Base-by-base conservation (phyloP, 2,113 vertebrate species). In the Struthio camelus region DNA sequence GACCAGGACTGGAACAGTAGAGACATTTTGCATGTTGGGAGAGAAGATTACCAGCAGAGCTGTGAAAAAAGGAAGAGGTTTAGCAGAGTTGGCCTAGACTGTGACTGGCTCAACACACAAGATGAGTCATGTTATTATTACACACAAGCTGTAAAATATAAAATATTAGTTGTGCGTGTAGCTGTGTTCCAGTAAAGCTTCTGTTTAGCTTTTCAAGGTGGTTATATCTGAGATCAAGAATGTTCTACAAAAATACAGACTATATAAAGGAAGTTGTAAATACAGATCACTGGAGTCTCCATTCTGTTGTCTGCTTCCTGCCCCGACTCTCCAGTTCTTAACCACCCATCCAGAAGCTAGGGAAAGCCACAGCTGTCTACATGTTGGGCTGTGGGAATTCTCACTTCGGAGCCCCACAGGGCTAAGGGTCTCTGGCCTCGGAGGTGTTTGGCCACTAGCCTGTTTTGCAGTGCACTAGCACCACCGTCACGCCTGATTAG, bases 1-100 rank as follows among this genome's bases (percentile, higher is more conserved):
- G 51, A 10, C 50, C 2, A 0, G 0, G 2, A 44, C 28, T 61
- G 25, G 27, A 62, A 44, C 1, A 0, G 19, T 1, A 65, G 16
- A 62, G 62, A 83, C 9, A 61, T 85, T 80, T 61, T 65, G 20
- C 7, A 7, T 42, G 46, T 48, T 4, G 42, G 34, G 34, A 7
- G 44, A 72, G 46, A 91, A 79, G n/a, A 50, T 6, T 18, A 11
- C 44, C 85, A 25, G 17, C 56, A 80, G 34, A 70, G 23, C 27
- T 50, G n/a, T 53, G 53, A 62, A 90, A 90, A 83, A 3, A 1
- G 9, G 12, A 28, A 53, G 80, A 66, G 8, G 12, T 66, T 80
- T 78, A 53, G 15, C 11, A 36, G 11, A 75, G 20, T 23, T 36
- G 20, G 10, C 50, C 59, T 77, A 72, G 85, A 65, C 24, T 34